A percentile compares a stretch with the other conserved stretches of the same genome.
Conservation (phyloP, 2,888 invertebrate species). For the Eledone cirrhosa region DNA sequence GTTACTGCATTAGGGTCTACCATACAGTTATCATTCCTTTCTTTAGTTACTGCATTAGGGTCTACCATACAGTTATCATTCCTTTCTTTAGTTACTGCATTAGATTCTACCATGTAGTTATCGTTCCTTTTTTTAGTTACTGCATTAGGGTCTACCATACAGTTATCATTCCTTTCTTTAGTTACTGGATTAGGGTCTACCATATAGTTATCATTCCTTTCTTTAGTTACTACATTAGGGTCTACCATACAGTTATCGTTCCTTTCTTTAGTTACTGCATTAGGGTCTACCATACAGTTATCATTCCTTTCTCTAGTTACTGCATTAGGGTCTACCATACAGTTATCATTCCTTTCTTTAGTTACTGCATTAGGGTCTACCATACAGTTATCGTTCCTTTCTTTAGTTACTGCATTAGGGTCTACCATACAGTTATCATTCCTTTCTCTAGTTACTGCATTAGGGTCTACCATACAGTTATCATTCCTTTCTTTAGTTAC, state of each 20-base stretch:
- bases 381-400: neutral
- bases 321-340: too few species aligned
- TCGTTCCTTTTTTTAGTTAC: neutral
- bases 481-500: neutral
- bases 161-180: neutral
- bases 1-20: neutral
- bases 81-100: neutral
- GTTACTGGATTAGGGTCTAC: neutral
- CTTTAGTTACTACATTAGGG: too few species aligned
- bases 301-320: neutral
- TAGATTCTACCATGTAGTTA: conserved; percentile 1
- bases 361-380: neutral
- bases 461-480: neutral
- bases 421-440: neutral
- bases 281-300: neutral
- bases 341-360: neutral
- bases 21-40: neutral
- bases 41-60: neutral
- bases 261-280: neutral
- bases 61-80: too few species aligned
- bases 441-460: too few species aligned
- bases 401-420: neutral
- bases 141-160: neutral
- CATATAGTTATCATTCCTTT: too few species aligned
- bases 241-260: too few species aligned